These are phyloP conservation scores for Lepisosteus osseus DNA, from an alignment of 2,113 vertebrate species.

Conservation along the genomic window DNA sequence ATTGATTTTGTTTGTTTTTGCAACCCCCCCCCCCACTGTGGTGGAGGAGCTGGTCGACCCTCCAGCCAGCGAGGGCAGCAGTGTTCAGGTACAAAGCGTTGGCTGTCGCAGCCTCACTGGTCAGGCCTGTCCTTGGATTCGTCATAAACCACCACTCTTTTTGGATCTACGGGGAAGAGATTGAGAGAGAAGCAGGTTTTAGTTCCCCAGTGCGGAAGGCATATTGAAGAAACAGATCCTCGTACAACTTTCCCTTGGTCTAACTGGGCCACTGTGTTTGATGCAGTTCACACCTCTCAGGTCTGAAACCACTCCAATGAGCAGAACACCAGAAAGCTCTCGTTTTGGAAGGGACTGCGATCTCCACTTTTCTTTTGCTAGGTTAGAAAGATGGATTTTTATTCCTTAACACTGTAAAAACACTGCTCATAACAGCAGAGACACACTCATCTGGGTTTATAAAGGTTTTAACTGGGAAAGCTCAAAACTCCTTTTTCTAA, in stretches of 20 bases:
- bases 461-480: too few relatives aligned
- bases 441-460: too few relatives aligned
- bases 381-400: too few relatives aligned
- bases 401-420: too few relatives aligned
- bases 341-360: too few relatives aligned
- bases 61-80: conserved; percentile 72
- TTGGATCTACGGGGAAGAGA: conserved; percentile 75
- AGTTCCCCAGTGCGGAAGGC: not conserved
- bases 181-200: not conserved
- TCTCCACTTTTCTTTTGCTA: too few relatives aligned
- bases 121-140: conserved; percentile 87
- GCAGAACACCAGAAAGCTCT: not conserved
- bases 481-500: too few relatives aligned
- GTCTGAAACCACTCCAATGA: not conserved
- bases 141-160: conserved; percentile 89
- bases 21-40: conserved; percentile 35
- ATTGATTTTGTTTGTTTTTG: conserved; percentile 46
- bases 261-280: not conserved
- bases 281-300: not conserved
- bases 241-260: not conserved
- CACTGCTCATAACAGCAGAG: too few relatives aligned
- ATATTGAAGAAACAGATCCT: not conserved
- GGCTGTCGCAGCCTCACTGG: conserved; percentile 79
- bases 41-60: conserved; percentile 41
- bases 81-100: conserved; percentile 70